A percentile compares a stretch with the other conserved stretches of the same genome.
phyloP scores from a whole-genome alignment of 2,113 vertebrate species.

The Eptatretus burgeri region DNA sequence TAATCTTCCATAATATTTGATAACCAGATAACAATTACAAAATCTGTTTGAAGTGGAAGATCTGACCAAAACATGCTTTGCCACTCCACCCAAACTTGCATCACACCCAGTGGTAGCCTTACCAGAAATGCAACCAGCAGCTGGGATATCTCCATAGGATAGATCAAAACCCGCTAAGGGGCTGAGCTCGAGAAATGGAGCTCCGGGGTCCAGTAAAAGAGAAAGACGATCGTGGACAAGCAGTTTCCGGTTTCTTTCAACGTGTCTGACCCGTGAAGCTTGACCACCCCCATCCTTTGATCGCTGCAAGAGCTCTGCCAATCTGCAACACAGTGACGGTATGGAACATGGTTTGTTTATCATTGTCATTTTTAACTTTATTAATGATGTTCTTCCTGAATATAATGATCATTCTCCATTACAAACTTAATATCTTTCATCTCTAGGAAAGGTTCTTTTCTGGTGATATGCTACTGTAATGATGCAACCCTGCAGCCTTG shows the following conservation, averaged over 20 bases:
- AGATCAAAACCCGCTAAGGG: conserved; percentile 27
- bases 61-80: neutral
- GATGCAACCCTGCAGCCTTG: too few relatives aligned
- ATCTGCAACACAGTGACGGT: too few relatives aligned
- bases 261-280: conserved; percentile 15
- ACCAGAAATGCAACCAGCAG: conserved; percentile 36
- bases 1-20: neutral
- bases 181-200: conserved; percentile 31
- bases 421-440: too few relatives aligned
- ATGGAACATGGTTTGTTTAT: too few relatives aligned
- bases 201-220: conserved; percentile 24
- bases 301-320: too few relatives aligned
- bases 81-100: rapidly evolving
- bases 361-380: too few relatives aligned
- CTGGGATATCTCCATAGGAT: conserved; percentile 34
- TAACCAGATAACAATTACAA: neutral
- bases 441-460: too few relatives aligned
- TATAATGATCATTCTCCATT: too few relatives aligned
- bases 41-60: neutral
- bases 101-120: conserved; percentile 7
- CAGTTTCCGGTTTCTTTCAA: conserved; percentile 30
- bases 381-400: too few relatives aligned
- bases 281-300: too few relatives aligned
- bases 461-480: too few relatives aligned
- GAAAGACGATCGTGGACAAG: conserved; percentile 30